phyloP scores from a whole-genome alignment of 1,140 invertebrate genomes.

The Leptonema lineaticorne region DNA sequence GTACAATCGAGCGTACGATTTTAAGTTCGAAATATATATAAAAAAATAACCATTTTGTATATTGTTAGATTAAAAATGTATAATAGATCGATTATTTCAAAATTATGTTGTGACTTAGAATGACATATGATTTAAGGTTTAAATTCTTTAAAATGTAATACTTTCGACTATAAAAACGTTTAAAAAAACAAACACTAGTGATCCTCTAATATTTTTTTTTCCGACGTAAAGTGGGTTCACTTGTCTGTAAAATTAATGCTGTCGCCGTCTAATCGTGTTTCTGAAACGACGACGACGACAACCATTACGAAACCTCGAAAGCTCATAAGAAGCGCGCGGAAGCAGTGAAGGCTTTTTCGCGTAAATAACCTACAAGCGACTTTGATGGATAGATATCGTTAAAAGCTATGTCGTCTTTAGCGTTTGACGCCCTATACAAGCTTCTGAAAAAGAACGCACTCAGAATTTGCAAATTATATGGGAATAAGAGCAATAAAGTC shows the following conservation, averaged over 20 bases:
- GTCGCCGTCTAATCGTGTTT: not conserved
- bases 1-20: too few relatives aligned
- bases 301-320: conserved; percentile 1
- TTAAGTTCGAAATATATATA: too few relatives aligned
- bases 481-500: too few relatives aligned
- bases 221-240: not conserved
- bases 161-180: too few relatives aligned
- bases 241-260: conserved; percentile 1
- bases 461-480: too few relatives aligned
- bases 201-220: not conserved
- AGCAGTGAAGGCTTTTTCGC: not conserved
- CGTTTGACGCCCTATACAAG: not conserved
- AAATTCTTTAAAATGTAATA: too few relatives aligned
- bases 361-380: not conserved
- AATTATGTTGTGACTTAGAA: too few relatives aligned
- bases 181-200: not conserved
- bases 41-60: too few relatives aligned
- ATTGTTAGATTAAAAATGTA: too few relatives aligned
- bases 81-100: too few relatives aligned
- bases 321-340: not conserved
- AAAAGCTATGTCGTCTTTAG: conserved; percentile 5
- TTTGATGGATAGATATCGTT: conserved; percentile 14
- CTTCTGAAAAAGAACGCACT: too few relatives aligned
- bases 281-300: conserved; percentile 1
- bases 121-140: too few relatives aligned